Evolutionary conservation across 2,113 vertebrate genomes (phyloP).

Genomic region (Megaptera novaeangliae): DNA sequence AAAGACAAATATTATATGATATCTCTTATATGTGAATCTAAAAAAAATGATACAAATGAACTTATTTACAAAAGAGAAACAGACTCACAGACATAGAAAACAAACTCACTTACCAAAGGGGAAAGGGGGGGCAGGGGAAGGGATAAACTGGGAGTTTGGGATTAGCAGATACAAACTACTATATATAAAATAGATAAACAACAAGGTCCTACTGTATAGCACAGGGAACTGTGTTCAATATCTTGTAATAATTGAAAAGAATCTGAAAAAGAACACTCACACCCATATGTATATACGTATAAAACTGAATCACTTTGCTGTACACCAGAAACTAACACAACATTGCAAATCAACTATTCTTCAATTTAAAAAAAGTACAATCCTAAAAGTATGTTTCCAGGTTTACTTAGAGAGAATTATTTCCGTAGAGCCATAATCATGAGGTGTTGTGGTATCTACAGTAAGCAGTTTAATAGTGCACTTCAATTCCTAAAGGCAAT

Average conservation of each 20-base stretch:
- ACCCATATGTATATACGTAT: not conserved
- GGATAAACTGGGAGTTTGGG: not conserved
- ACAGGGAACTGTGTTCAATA: not conserved
- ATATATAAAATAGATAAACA: not conserved
- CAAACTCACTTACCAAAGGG: not conserved
- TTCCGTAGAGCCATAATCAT: constrained; percentile 19
- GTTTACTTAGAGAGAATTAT: constrained; percentile 29
- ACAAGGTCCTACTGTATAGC: not conserved
- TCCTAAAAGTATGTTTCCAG: constrained; percentile 15
- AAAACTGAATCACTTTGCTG: not conserved
- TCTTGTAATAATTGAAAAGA: not conserved
- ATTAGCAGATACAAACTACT: not conserved
- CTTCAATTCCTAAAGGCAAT: not conserved
- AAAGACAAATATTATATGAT: not conserved
- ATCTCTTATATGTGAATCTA: not conserved
- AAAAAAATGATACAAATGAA: not conserved
- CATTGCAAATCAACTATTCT: not conserved
- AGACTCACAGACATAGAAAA: not conserved
- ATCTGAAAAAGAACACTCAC: not conserved
- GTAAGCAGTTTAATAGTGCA: not conserved
- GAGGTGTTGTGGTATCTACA: not conserved
- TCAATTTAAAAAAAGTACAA: not conserved
- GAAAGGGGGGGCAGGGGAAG: not conserved
- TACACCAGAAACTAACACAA: not conserved
- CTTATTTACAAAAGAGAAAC: not conserved